Percentiles rank a stretch among this genome's conserved stretches.
These are phyloP conservation scores for Apogon talboti DNA, from an alignment of 2,797 vertebrate species.

Conservation along the genomic window DNA sequence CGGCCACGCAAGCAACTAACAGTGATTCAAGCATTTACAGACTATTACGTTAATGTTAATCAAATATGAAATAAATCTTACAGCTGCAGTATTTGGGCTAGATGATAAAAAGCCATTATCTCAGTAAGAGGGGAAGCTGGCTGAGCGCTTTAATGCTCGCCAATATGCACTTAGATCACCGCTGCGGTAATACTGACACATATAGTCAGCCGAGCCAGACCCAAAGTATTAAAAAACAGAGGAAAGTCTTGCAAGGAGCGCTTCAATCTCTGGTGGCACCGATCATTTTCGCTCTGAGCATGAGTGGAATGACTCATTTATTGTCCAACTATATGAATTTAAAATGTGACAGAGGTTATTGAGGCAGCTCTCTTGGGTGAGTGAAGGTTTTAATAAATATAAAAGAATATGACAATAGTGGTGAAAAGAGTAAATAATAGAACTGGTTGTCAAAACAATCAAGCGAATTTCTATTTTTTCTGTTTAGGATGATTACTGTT, in stretches of 20 bases:
- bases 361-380: constrained; percentile 5
- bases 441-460: background rate
- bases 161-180: constrained; percentile 27
- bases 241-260: constrained; percentile 32
- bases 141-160: constrained; percentile 34
- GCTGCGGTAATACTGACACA: background rate
- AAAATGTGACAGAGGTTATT: constrained; percentile 18
- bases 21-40: constrained; percentile 41
- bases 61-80: constrained; percentile 58
- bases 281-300: constrained; percentile 28
- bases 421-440: background rate
- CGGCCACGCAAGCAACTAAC: constrained; percentile 12
- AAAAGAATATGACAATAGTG: constrained; percentile 4
- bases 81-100: constrained; percentile 27
- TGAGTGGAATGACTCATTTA: constrained; percentile 34
- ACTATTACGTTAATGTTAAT: constrained; percentile 41
- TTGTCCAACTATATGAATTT: constrained; percentile 36
- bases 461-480: background rate
- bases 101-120: constrained; percentile 57
- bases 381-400: constrained; percentile 11
- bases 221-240: constrained; percentile 15
- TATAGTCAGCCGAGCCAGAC: constrained; percentile 20
- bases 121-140: constrained; percentile 11
- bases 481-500: background rate
- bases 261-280: constrained; percentile 29